Evolutionary conservation across 1,140 invertebrate species (phyloP), one percentile per base, ranked within the genome.

Genomic region (Lepeophtheirus salmonis): DNA sequence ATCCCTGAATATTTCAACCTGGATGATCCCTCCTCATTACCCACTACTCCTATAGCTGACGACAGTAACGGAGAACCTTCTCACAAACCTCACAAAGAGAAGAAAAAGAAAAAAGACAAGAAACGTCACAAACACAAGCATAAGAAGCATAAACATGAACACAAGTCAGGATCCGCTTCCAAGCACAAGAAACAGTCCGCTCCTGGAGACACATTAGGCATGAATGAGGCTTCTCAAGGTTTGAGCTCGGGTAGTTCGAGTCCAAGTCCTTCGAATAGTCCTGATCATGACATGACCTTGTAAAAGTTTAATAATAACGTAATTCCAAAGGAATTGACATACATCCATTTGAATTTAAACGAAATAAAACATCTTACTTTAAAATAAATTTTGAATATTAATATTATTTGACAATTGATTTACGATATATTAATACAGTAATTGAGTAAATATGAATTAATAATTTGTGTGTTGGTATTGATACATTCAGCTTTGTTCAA

Each of bases 81-180:
- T 64, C 82, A 84, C 69, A 80, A 81, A 65, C 81, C 79, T 67
- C 77, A 83, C 63, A 79, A 82, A 64, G 76, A 77, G 64, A 75
- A 78, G 22, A 77, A 79, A 61, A 76, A 78, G 26, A 77, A 78
- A 57, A 79, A 80, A 63, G 77, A 80, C 64, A 78, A 77, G 64
- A 75, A 75, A 60, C 70, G 73, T 59, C 69, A 73, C 63, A 70
- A 72, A 56, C 69, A 71, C 59, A 74, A 75, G 64, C 66, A 70
- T 62, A 69, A 69, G 55, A 70, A 73, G 23, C 71, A 75, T 56
- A 71, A 68, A 62, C 69, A 71, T 57, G 65, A 69, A 64, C 66
- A 63, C 71, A 66, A 68, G 16, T 63, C 64, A 6, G 25, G n/a
- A 41, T 30, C 51, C 16, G 17, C 23, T 20, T 54, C 23, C 52